Base-by-base conservation (phyloP, 2,113 vertebrate genomes). In the Sylvia atricapilla region DNA sequence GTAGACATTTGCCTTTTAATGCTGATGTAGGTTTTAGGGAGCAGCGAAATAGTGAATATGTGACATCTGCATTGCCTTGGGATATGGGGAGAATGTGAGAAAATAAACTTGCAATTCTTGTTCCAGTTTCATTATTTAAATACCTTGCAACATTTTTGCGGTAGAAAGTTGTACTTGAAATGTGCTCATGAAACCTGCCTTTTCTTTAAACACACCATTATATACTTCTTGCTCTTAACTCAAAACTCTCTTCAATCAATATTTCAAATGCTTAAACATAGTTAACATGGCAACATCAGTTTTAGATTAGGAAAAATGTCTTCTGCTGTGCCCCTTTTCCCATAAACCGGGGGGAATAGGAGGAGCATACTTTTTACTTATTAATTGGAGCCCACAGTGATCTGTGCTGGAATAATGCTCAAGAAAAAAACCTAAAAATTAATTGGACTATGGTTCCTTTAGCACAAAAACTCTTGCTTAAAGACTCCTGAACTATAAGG, bases 1-100 rank as follows among this genome's bases (percentile, higher is more conserved):
- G 86, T 50, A 96, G 90, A 90, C 64, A 53, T 89, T 96, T 97
- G 72, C 80, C 76, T 92, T 93, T 96, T 95, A 90, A 84, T 81
- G 72, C 64, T 70, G 72, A 30, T 88, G n/a, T 62, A 89, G 73
- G 75, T 96, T 95, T 92, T 90, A 92, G 80, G 80, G 64, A 95
- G 56, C 12, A 46, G 37, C n/a, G 23, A 93, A 93, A 55, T 9
- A 77, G 75, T 2, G 3, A 78, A 88, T 68, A 84, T 53, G 53
- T 78, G 66, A 87, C 92, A 97, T 92, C 88, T 93, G 76, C 76
- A 69, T 66, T 22, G 93, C 95, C 94, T 87, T 84, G 58, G 90
- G 90, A 81, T 62, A 87, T 46, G 49, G 33, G 60, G 69, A 89
- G 73, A 89, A 93, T 92, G 93, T 70, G 92, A 86, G 92, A 95